Evolutionary conservation across 2,797 vertebrate genomes (phyloP), one percentile per base, ranked within the genome.

Genomic region (Mormyrus hasselquistii): DNA sequence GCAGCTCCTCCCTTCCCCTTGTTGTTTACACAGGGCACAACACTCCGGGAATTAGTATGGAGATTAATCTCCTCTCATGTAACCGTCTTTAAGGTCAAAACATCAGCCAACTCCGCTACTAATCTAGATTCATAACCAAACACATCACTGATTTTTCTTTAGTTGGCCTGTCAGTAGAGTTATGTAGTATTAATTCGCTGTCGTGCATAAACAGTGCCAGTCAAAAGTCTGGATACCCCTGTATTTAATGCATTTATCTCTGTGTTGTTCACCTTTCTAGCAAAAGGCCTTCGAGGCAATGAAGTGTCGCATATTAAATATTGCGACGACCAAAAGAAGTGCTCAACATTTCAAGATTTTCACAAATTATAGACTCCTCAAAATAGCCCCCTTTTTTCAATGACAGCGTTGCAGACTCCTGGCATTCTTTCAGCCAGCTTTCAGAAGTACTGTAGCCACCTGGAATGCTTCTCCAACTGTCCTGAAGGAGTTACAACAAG

Each of bases 91-190:
- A 82, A 82, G 76, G 76, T 82, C 76, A 82, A 82, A 82, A 41
- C 34, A 34, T 44, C 76, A 82, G 41, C 38, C 41, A 82, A 9
- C 38, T 44, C 76, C 19, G 2, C 41, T 82, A n/a, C 41, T 82
- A 82, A 82, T 82, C 41, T 82, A 82, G 76, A 82, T 82, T 82
- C 76, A 82, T 82, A 82, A 82, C 38, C 76, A 47, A 82, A 47
- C 76, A 82, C 76, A n/a, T 47, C 41, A 82, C 38, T 9, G 41
- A 47, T 47, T 82, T 41, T 82, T 47, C 41, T 44, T 41, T 38
- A 73, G 65, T 38, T 73, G 65, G 65, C 65, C 65, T 73, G 29
- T 73, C 34, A 47, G 76, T 82, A 47, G 76, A 44, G 41, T 19
- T 47, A 82, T 44, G 76, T 41, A 76, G 69, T 47, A 82, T 82